Conservation (phyloP, 2,113 vertebrate genomes). For the Orcinus orca region DNA sequence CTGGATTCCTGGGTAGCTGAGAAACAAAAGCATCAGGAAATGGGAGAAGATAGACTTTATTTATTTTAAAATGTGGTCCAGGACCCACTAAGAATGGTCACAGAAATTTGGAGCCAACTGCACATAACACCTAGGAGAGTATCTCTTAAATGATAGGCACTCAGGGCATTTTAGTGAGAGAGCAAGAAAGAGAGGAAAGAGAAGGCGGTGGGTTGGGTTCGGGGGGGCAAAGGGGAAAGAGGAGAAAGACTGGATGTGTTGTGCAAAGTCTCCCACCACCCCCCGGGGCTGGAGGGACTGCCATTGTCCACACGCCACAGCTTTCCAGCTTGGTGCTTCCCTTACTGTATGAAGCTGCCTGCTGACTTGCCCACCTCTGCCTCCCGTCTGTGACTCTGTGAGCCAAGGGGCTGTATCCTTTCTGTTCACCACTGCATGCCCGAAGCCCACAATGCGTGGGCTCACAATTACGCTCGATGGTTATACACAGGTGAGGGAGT, state of each 20-base stretch:
- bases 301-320: fast-evolving
- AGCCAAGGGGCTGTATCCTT: neutral
- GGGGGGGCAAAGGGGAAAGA: too few relatives aligned
- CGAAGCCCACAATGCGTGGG: neutral
- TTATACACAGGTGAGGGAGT: neutral
- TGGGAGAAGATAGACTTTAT: neutral
- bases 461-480: fast-evolving
- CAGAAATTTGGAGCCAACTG: neutral
- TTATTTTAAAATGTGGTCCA: neutral
- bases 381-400: neutral
- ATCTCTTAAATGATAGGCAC: neutral
- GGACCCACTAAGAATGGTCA: neutral
- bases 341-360: neutral
- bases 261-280: neutral
- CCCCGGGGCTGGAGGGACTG: neutral
- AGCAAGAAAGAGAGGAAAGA: neutral
- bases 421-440: neutral
- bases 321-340: neutral
- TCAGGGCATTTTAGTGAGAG: neutral
- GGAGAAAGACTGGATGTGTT: neutral
- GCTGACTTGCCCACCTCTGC: neutral
- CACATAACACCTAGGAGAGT: neutral
- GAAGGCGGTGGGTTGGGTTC: too few relatives aligned
- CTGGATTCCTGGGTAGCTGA: neutral
- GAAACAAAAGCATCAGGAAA: neutral